Percentiles rank a stretch among this genome's conserved stretches.
Evolutionary conservation across 1,140 invertebrate genomes (phyloP).

Genomic region (Nomia melanderi): DNA sequence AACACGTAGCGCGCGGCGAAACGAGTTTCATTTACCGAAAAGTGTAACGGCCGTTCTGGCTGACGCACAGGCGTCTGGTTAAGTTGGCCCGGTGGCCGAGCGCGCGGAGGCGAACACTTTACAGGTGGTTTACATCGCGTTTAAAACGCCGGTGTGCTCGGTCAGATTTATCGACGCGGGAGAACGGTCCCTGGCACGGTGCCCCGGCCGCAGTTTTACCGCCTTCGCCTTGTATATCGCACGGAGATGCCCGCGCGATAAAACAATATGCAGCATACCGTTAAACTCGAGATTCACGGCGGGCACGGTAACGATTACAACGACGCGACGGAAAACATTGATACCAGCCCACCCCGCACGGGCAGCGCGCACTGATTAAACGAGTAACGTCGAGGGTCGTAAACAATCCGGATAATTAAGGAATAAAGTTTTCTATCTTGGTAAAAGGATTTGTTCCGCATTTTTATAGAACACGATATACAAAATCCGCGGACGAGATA

Average conservation of each 20-base stretch:
- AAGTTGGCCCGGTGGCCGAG: slow-evolving; percentile 37
- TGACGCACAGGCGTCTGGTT: slow-evolving; percentile 21
- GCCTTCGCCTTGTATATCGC: slow-evolving; percentile 29
- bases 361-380: neutral
- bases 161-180: slow-evolving; percentile 55
- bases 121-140: slow-evolving; percentile 62
- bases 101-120: slow-evolving; percentile 37
- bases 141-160: slow-evolving; percentile 53
- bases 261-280: slow-evolving; percentile 49
- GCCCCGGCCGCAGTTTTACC: slow-evolving; percentile 45
- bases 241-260: slow-evolving; percentile 35
- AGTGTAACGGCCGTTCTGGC: slow-evolving; percentile 26
- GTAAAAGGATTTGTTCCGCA: no score
- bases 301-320: neutral
- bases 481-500: no score
- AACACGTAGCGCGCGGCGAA: neutral
- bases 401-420: neutral
- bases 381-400: neutral
- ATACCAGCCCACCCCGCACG: neutral
- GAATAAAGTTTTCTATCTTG: no score
- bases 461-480: no score
- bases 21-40: slow-evolving; percentile 35
- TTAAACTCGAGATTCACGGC: slow-evolving; percentile 33
- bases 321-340: neutral
- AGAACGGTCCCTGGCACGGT: slow-evolving; percentile 52